These are phyloP conservation scores for Monodelphis domestica DNA, from an alignment of 2,797 vertebrate species.

Conservation along the genomic window DNA sequence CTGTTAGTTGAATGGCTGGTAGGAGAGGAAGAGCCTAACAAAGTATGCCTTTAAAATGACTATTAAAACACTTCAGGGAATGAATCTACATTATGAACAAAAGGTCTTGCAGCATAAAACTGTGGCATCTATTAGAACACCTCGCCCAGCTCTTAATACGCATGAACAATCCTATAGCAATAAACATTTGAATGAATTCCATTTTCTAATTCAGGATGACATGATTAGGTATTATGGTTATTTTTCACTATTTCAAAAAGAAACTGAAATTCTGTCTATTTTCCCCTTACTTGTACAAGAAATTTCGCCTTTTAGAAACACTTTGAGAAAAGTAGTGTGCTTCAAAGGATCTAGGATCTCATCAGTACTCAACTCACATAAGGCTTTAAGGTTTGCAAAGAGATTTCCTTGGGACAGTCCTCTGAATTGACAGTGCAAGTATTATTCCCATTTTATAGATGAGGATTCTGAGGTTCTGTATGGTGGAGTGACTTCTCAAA, in stretches of 20 bases:
- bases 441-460: neutral
- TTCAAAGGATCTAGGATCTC: neutral
- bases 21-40: neutral
- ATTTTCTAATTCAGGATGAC: neutral
- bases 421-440: neutral
- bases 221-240: neutral
- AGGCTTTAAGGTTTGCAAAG: neutral
- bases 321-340: neutral
- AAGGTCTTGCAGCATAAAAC: neutral
- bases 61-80: neutral
- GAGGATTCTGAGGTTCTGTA: neutral
- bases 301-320: neutral
- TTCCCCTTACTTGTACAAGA: neutral
- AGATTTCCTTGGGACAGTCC: neutral
- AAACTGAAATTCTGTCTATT: neutral
- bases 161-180: neutral
- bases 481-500: neutral
- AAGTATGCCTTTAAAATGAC: neutral
- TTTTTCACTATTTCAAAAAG: constrained; percentile 3
- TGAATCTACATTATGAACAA: neutral
- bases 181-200: neutral
- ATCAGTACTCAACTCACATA: neutral
- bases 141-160: neutral
- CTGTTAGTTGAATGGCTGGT: neutral
- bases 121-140: neutral